Conservation (phyloP, 2,797 vertebrate genomes). For the Brachyalestes nurse region DNA sequence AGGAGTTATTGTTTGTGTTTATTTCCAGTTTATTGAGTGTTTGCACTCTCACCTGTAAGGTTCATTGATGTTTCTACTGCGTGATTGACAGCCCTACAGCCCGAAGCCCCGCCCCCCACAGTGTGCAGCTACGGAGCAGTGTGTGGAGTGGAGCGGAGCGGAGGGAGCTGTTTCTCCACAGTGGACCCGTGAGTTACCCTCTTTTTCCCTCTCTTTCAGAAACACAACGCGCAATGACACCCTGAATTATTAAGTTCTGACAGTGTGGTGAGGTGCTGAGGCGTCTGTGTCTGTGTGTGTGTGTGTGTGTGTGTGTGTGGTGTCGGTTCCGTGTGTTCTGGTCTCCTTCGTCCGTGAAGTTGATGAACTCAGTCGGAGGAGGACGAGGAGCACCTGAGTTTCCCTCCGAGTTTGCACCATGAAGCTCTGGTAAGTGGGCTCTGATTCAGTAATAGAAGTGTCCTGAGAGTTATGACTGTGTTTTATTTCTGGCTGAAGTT, state of each 20-base stretch:
- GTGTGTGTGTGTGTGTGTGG: not conserved
- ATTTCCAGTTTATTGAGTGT: not conserved
- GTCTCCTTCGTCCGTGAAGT: constrained; percentile 54
- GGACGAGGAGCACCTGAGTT: constrained; percentile 55
- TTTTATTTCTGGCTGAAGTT: no score
- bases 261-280: no score
- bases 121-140: constrained; percentile 53
- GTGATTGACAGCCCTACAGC: constrained; percentile 72
- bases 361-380: constrained; percentile 65
- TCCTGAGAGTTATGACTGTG: no score
- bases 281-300: not conserved
- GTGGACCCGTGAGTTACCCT: constrained; percentile 74
- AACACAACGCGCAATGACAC: not conserved
- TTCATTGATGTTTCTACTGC: not conserved
- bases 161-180: constrained; percentile 67
- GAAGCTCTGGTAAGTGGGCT: constrained; percentile 68
- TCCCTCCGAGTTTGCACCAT: constrained; percentile 63
- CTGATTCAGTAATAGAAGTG: not conserved
- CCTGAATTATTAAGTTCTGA: not conserved
- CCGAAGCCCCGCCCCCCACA: constrained; percentile 68
- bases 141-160: constrained; percentile 66
- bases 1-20: not conserved
- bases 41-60: not conserved
- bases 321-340: not conserved
- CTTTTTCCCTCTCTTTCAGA: constrained; percentile 30